Evolutionary conservation across 2,888 invertebrate genomes (phyloP), one percentile per base, ranked within the genome.

Genomic region (Drosophila pseudotalamancana): DNA sequence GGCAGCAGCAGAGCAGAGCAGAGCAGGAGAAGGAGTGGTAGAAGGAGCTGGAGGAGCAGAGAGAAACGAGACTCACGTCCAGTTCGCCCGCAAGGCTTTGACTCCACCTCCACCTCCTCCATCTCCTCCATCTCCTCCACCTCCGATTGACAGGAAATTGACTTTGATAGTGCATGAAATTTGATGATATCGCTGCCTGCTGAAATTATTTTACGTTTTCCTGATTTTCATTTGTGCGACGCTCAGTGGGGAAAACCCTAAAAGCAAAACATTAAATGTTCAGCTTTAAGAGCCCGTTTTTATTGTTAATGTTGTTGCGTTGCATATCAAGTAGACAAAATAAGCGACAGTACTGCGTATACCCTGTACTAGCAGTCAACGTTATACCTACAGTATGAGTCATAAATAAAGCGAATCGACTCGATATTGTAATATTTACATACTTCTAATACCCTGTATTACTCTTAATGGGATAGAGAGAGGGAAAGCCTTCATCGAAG

Each of bases 131-230:
- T 12, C 27, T 11, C 18, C 27, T 16, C n/a, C 16, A n/a, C 32
- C 46, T 9, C 14, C 14, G 31, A 21, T 21, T 34, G 67, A 46
- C 69, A 61, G 82, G 87, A 83, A 83, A 83, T 87, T 87, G 85
- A 85, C 82, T 87, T 83, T 83, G 87, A 82, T 83, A 87, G 86
- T 87, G 85, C 78, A 85, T 81, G 76, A 85, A 83, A 87, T 82
- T 85, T 87, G 85, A 82, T 87, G 78, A 85, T 81, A 81, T 79
- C 79, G 53, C 59, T 6, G 51, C 32, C 34, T 49, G 48, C 67
- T 54, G 39, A 77, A 73, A 65, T 60, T 56, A 85, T 82, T 78
- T 82, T 50, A 64, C 63, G 56, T 78, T 55, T 39, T 39, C n/a
- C 27, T 42, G 48, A 72, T 60, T 72, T 60, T 49, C 64, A 63